Evolutionary conservation across 2,888 invertebrate species (phyloP), one percentile per base, ranked within the genome.

Genomic region (Morinoia aosen): DNA sequence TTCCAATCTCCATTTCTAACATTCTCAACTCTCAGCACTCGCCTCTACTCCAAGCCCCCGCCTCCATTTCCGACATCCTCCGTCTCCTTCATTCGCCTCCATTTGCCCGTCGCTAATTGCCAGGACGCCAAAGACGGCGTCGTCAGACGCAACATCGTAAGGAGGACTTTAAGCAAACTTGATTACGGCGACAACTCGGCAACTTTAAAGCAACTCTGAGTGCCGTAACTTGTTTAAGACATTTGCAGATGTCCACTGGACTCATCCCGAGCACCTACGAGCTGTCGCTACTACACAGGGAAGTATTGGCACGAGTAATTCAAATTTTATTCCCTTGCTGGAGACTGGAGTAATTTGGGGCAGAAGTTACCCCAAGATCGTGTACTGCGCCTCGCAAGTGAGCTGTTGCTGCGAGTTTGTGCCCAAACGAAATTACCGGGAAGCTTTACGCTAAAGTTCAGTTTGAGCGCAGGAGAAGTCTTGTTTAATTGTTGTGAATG

Each of bases 81-180:
- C 61, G 8, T 61, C 8, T 61, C 61, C 61, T 19, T 8, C 61
- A 61, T 61, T 19, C 19, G 61, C 25, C 25, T 33, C 76, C 76
- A 76, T 76, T 76, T 76, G 25, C 25, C 16, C 19, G 10, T 0
- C 76, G 33, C 76, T 76, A 76, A 76, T 76, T 76, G 76, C 25
- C 76, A 33, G 76, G 19, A 2, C 16, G 76, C 76, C 25, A 16
- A 76, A 19, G 25, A 76, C 76, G 16, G 25, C 25, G 76, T 39
- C 90, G 39, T 90, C 19, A 1, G 90, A 90, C 39, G 48, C 90
- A 48, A 90, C 90, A 90, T 90, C 90, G 40, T 90, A 90, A 48
- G 90, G 90, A 90, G 90, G 90, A 90, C 90, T 90, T 90, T 48
- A 48, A 90, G 7, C 90, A 90, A 90, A 90, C 90, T 90, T 90